Evolutionary conservation across 92 coral and sea anemone genomes (phyloP), one percentile per base, ranked within the genome.

Genomic region (Ricordea florida): DNA sequence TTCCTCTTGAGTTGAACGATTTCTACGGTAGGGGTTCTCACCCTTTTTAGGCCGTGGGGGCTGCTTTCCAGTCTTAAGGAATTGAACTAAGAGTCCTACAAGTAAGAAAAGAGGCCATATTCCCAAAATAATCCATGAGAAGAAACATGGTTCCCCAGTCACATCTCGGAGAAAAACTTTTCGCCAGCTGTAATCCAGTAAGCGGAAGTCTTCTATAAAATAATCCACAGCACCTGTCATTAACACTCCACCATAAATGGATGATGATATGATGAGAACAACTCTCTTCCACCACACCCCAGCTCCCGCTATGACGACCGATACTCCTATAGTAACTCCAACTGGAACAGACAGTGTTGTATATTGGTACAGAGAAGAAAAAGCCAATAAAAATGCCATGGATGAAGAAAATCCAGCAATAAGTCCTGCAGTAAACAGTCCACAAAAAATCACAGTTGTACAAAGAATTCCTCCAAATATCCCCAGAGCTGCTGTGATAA

Each of bases 201-300:
- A 69, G 81, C 90, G 86, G 58, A 94, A 78, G 42, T 90, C 91
- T 63, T 94, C 97, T 34, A 94, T 63, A 41, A 92, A 94, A 53
- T 92, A 94, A 72, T 94, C 98, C 20, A 88, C 40, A 13, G 91
- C 94, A 0, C 89, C 86, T 53, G 69, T 69, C 32, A 94, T 64
- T 26, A 94, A 66, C 3, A 86, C 92, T 6, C 90, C 93, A 18
- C 98, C 98, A 80, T 83, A 81, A 20, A 92, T 72, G 15, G 94
- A 76, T 5, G 96, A 72, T 10, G 90, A 62, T 23, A 94, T 33
- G 5, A 94, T 92, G 0, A 92, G 62, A 31, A 91, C 74, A 3
- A 82, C 83, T 14, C 97, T 84, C 49, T 94, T 94, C 98, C 98
- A 94, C 98, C 98, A 94, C 5, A 94, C 88, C 0, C 90, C 57